Base-by-base conservation (phyloP, 2,113 vertebrate species). In the Aplodontia rufa region DNA sequence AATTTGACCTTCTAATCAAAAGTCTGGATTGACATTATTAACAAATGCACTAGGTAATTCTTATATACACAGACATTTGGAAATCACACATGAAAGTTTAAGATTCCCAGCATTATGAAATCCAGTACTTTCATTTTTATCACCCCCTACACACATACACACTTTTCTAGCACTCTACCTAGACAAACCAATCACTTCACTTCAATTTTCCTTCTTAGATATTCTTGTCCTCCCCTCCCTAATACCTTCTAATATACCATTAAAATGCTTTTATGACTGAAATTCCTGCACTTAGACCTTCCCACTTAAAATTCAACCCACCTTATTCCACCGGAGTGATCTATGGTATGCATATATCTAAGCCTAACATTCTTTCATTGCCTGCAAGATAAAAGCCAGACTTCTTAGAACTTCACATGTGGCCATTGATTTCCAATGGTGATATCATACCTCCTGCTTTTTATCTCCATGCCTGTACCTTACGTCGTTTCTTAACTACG, bases 181-280 rank as follows among this genome's bases (percentile, higher is more conserved):
- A 78, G 45, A 26, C 14, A 86, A 6, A 90, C 10, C 47, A 78
- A 35, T 79, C 14, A 82, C 12, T 81, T 85, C 37, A 87, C 32
- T 86, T 92, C 17, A 97, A 19, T 66, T 87, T 94, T 93, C 22
- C 62, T 93, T 72, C 47, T 47, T 79, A 93, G 79, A 83, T 22
- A 82, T n/a, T 79, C 11, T 87, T 79, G 69, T 83, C 71, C 35
- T n/a, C n/a, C n/a, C n/a, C n/a, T n/a, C 40, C 62, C n/a, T 16
- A 40, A 45, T 30, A 42, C 20, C 49, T 40, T 35, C 71, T 32
- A 72, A 32, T 60, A 83, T 11, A 72, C 58, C 7, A 55, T 6
- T 87, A 49, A 92, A 76, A 82, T 69, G 12, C 7, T 90, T 78
- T 90, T n/a, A 24, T 45, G 91, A 87, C 10, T 68, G 3, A 91